Evolutionary conservation across 2,888 invertebrate genomes (phyloP), one percentile per base, ranked within the genome.

Genomic region (Smittia sp.): DNA sequence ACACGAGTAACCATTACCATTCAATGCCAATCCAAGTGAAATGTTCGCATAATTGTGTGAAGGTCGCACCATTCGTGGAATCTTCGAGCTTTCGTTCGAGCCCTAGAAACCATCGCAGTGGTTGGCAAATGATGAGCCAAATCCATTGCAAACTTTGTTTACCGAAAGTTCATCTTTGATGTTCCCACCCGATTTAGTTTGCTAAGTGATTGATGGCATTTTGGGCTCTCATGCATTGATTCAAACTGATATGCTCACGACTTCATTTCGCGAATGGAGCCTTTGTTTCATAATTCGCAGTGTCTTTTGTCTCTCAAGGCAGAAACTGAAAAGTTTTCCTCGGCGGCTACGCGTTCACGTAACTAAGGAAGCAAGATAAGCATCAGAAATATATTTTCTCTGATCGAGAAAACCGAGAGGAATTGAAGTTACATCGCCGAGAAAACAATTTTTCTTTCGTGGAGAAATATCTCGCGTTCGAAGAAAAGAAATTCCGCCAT

Each of bases 401-500:
- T 32, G 32, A 32, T 3, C 32, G 32, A 32, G 32, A n/a, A n/a
- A n/a, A n/a, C n/a, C n/a, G n/a, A n/a, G n/a, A n/a, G n/a, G n/a
- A n/a, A n/a, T n/a, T n/a, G n/a, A n/a, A n/a, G n/a, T 32, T 6
- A 32, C 32, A 32, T 32, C 32, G 32, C 9, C 32, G 32, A 32
- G 32, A 32, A 32, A 32, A 32, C n/a, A 46, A 39, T 39, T 39
- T 46, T 15, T 46, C 46, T 46, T 46, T 46, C 46, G 6, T 11
- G 6, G n/a, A 46, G 11, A 46, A 6, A 11, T 46, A 2, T 46
- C 15, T 46, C 11, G 15, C 4, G n/a, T 11, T 46, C n/a, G 15
- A 58, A 58, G 9, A 58, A 58, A 58, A 18, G 58, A 58, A 58
- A 58, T 58, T 58, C 58, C 58, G 58, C 58, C 18, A 58, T 58